A percentile compares a stretch with the other conserved stretches of the same genome.
Evolutionary conservation across 2,797 vertebrate genomes (phyloP).

Genomic region (Salmo trutta): DNA sequence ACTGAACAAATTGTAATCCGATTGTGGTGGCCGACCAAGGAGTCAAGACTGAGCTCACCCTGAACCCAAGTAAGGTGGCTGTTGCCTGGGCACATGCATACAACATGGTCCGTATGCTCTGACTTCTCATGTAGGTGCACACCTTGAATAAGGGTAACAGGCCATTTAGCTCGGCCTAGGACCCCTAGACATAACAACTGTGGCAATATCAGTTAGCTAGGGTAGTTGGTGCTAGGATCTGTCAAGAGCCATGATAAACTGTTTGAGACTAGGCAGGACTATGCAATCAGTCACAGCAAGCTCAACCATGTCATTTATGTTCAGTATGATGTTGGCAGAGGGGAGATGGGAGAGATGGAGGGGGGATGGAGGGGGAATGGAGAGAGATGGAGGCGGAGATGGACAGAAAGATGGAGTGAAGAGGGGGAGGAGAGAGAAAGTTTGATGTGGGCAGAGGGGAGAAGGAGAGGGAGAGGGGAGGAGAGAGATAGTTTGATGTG

Average conservation of each 20-base stretch:
- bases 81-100: neutral
- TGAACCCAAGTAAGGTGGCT: neutral
- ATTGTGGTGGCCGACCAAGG: too few relatives aligned
- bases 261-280: neutral
- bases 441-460: too few relatives aligned
- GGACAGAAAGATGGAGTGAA: neutral
- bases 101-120: neutral
- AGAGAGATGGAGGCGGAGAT: neutral
- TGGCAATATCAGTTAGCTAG: neutral
- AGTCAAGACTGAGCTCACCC: neutral
- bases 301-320: neutral
- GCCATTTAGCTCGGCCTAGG: neutral
- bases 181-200: neutral
- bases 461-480: neutral
- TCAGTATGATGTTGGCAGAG: too few relatives aligned
- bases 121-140: neutral
- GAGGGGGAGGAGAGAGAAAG: neutral
- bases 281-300: neutral
- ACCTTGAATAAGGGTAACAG: neutral
- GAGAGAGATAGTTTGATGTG: neutral
- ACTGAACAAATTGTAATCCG: too few relatives aligned
- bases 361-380: too few relatives aligned
- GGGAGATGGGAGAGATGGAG: too few relatives aligned
- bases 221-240: neutral
- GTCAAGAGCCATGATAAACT: neutral